These are phyloP conservation scores for Dione vanillae DNA, from an alignment of 2,888 invertebrate species.

Conservation along the genomic window DNA sequence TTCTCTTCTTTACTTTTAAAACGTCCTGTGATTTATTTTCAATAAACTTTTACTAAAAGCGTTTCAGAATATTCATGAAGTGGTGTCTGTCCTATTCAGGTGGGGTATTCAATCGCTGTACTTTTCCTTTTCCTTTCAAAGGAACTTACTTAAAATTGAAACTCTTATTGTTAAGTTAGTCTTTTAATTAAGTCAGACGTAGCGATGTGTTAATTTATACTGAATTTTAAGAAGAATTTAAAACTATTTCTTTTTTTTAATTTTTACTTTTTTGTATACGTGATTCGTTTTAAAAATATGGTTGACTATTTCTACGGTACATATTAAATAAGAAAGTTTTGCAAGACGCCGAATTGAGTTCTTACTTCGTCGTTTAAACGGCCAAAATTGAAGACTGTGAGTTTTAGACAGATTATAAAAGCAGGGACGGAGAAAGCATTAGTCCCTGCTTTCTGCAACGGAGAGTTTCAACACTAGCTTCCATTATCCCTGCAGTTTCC, in stretches of 20 bases:
- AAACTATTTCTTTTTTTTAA: conserved; percentile 18
- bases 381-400: conserved; percentile 33
- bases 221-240: conserved; percentile 34
- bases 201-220: conserved; percentile 40
- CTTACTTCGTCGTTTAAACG: not conserved
- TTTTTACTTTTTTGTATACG: not conserved
- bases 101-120: conserved; percentile 70
- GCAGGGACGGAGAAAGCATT: too few species aligned
- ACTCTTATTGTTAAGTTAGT: conserved; percentile 43
- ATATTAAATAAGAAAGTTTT: not conserved
- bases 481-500: too few species aligned
- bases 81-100: conserved; percentile 79
- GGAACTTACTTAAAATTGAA: conserved; percentile 62
- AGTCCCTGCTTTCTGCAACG: too few species aligned
- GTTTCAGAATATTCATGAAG: conserved; percentile 80
- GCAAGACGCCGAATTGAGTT: too few species aligned
- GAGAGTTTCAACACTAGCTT: too few species aligned
- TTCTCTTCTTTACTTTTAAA: conserved; percentile 38
- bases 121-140: conserved; percentile 56
- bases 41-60: conserved; percentile 78
- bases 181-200: conserved; percentile 53
- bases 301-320: too few species aligned
- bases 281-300: conserved; percentile 8
- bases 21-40: conserved; percentile 58
- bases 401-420: too few species aligned